These are phyloP conservation scores for Carassius auratus DNA, from an alignment of 2,113 vertebrate genomes.

Conservation along the genomic window DNA sequence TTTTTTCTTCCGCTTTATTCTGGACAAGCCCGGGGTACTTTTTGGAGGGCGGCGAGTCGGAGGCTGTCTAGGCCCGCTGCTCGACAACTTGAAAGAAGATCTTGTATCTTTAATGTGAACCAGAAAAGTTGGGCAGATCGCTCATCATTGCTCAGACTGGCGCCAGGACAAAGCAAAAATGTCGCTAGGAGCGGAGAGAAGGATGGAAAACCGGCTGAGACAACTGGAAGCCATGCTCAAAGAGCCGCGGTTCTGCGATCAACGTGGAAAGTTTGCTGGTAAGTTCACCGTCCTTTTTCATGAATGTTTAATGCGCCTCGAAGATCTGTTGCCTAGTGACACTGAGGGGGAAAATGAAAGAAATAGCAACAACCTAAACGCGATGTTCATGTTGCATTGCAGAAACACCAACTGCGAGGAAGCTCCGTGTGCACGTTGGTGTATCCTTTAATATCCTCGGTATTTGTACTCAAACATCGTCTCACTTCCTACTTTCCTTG, in stretches of 20 bases:
- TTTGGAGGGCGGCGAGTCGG: constrained; percentile 70
- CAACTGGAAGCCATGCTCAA: constrained; percentile 93
- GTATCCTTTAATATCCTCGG: background rate
- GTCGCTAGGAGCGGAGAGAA: constrained; percentile 83
- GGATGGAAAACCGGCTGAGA: constrained; percentile 84
- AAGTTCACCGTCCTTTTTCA: constrained; percentile 70
- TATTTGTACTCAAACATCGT: background rate
- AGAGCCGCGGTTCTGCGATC: constrained; percentile 87
- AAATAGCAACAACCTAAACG: constrained; percentile 30
- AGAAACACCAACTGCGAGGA: background rate
- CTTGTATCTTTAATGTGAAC: constrained; percentile 45
- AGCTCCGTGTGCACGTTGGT: background rate
- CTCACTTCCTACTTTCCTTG: background rate
- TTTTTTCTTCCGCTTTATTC: constrained; percentile 56
- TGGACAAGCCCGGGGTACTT: constrained; percentile 61
- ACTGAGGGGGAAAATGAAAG: constrained; percentile 23
- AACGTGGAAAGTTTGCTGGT: constrained; percentile 98
- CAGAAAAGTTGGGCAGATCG: constrained; percentile 34
- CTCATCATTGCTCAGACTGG: constrained; percentile 33
- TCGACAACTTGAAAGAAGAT: constrained; percentile 63
- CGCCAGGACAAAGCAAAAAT: constrained; percentile 68
- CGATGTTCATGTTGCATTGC: constrained; percentile 13
- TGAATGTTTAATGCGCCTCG: constrained; percentile 64
- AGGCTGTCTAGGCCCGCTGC: constrained; percentile 73
- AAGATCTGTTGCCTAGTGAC: constrained; percentile 48